Percentiles rank a stretch among this genome's conserved stretches.
Conservation (phyloP, 2,888 invertebrate genomes). For the Dascillus cervinus region DNA sequence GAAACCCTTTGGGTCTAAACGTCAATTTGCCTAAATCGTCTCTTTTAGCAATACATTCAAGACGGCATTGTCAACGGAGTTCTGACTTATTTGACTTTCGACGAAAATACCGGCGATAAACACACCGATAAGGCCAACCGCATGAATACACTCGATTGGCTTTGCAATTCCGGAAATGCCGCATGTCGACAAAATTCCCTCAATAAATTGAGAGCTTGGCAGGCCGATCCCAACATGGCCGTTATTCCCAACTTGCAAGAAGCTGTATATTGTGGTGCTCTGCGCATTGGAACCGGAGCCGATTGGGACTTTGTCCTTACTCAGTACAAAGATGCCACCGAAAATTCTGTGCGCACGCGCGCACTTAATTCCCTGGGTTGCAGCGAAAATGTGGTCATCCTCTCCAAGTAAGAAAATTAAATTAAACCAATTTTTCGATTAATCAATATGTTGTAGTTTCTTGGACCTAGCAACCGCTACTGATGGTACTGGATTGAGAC, state of each 20-base stretch:
- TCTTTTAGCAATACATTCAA: conserved; percentile 8
- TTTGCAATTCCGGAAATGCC: conserved; percentile 34
- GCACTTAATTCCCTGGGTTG: no score
- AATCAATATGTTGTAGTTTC: no score
- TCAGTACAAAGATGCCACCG: no score
- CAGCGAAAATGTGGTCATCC: no score
- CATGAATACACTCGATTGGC: conserved; percentile 16
- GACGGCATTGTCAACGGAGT: conserved; percentile 6
- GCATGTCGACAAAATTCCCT: conserved; percentile 26
- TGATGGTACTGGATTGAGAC: no score
- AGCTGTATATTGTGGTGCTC: conserved; percentile 52
- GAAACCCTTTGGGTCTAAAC: neutral
- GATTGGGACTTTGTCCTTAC: conserved; percentile 20
- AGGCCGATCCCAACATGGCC: no score
- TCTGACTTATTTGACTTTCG: conserved; percentile 7
- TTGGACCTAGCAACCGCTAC: no score
- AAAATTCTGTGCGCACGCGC: no score
- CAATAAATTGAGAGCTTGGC: no score
- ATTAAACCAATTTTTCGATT: no score
- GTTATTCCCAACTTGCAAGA: conserved; percentile 51
- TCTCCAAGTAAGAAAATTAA: no score
- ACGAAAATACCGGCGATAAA: conserved; percentile 36
- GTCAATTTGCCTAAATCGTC: neutral
- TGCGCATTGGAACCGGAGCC: conserved; percentile 42
- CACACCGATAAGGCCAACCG: conserved; percentile 34